Conservation (phyloP, 2,797 vertebrate genomes). For the Leucoraja ocellata region DNA sequence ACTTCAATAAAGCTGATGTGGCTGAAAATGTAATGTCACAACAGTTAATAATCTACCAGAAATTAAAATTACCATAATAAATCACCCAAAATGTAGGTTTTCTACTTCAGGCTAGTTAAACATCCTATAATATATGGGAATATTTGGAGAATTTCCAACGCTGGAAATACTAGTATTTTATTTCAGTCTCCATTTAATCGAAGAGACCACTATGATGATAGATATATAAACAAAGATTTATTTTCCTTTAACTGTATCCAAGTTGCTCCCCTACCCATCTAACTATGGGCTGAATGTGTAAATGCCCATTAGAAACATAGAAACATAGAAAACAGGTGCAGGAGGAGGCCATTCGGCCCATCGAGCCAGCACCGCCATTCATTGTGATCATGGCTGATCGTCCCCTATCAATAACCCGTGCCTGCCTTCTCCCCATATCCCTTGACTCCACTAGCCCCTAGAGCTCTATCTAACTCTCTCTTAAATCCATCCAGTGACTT, state of each 20-base stretch:
- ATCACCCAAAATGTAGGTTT: conserved; percentile 49
- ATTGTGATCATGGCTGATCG: too few relatives aligned
- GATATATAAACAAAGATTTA: not conserved
- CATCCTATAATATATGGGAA: conserved; percentile 25
- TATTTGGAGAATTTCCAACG: conserved; percentile 1
- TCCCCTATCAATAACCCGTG: too few relatives aligned
- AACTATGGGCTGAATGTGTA: not conserved
- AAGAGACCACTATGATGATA: not conserved
- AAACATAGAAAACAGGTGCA: too few relatives aligned
- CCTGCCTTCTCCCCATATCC: too few relatives aligned
- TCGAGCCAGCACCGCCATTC: too few relatives aligned
- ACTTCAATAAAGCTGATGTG: conserved; percentile 70
- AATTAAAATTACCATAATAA: conserved; percentile 67
- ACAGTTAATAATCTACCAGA: conserved; percentile 68
- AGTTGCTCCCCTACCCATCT: not conserved
- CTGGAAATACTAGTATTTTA: conserved; percentile 15
- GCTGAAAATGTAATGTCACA: conserved; percentile 75
- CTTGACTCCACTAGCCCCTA: too few relatives aligned
- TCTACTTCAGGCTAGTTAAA: conserved; percentile 26
- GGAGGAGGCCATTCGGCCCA: too few relatives aligned
- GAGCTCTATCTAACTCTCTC: too few relatives aligned
- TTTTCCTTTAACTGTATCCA: conserved; percentile 8
- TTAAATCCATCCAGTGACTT: too few relatives aligned
- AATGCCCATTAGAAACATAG: too few relatives aligned
- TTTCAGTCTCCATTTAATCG: conserved; percentile 26